Evolutionary conservation across 2,888 invertebrate genomes (phyloP).

Genomic region (Chalcosyrphus nemorum): DNA sequence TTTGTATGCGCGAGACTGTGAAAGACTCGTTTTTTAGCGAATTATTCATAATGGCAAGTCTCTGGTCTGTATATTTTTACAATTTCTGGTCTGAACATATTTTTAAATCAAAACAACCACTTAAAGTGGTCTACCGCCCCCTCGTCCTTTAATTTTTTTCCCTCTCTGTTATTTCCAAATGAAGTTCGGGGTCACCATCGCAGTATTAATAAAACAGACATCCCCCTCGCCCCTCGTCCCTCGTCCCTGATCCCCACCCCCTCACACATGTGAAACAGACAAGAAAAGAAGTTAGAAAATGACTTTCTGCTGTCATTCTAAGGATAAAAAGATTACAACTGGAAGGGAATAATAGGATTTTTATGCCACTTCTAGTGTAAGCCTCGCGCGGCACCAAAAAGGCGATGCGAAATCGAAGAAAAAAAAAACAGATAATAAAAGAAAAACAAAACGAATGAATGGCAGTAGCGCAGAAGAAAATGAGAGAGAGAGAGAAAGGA

Average conservation of each 20-base stretch:
- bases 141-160: background rate
- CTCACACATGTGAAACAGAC: conserved; percentile 20
- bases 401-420: conserved; percentile 56
- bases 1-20: too few relatives aligned
- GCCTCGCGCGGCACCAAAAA: conserved; percentile 26
- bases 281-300: conserved; percentile 63
- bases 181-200: conserved; percentile 43
- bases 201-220: conserved; percentile 54
- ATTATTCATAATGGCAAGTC: too few relatives aligned
- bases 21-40: too few relatives aligned
- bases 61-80: too few relatives aligned
- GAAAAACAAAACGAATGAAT: conserved; percentile 1
- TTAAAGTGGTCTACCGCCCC: background rate
- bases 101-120: too few relatives aligned
- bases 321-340: conserved; percentile 75
- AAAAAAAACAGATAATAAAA: conserved; percentile 42
- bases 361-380: conserved; percentile 70
- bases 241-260: conserved; percentile 4
- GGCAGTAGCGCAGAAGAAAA: too few relatives aligned
- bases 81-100: too few relatives aligned
- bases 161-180: conserved; percentile 8
- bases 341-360: conserved; percentile 74
- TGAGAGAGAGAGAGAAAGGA: background rate
- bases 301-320: conserved; percentile 74
- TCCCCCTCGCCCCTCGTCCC: background rate